These are phyloP conservation scores for Forbesichthys agassizii DNA, from an alignment of 2,113 vertebrate species.

Conservation along the genomic window DNA sequence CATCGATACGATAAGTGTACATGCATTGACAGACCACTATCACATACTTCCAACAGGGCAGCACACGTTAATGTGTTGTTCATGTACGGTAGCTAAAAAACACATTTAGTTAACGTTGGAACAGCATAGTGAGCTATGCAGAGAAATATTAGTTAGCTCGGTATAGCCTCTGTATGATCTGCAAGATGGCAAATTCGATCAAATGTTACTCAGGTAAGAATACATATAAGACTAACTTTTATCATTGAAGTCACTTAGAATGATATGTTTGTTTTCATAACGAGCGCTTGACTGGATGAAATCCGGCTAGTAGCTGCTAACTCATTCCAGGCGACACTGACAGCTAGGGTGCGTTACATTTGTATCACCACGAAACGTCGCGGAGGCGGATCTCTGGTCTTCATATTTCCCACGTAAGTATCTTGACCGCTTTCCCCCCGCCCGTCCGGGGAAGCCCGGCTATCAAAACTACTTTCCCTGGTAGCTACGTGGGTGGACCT, in stretches of 20 bases:
- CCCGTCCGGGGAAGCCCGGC: constrained; percentile 17
- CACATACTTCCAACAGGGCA: neutral
- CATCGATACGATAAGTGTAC: neutral
- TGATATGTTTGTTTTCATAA: neutral
- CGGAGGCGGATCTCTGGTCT: neutral
- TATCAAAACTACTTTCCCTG: neutral
- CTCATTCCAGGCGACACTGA: constrained; percentile 62
- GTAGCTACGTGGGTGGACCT: constrained; percentile 41
- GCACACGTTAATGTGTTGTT: too few relatives aligned
- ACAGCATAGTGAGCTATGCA: neutral
- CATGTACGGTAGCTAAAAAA: neutral
- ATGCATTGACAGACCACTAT: neutral
- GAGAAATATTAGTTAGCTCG: neutral
- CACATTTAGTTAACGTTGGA: neutral
- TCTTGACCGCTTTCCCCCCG: constrained; percentile 18
- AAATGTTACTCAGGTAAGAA: neutral
- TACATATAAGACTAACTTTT: neutral
- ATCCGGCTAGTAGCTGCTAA: constrained; percentile 60
- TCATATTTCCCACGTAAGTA: neutral
- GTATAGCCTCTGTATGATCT: too few relatives aligned
- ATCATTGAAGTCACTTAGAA: neutral
- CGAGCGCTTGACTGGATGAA: constrained; percentile 9
- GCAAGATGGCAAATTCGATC: neutral
- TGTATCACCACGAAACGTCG: neutral
- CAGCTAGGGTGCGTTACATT: constrained; percentile 50